A percentile compares a stretch with the other conserved stretches of the same genome.
Conservation (phyloP, 2,797 vertebrate species). For the Anniella stebbinsi region DNA sequence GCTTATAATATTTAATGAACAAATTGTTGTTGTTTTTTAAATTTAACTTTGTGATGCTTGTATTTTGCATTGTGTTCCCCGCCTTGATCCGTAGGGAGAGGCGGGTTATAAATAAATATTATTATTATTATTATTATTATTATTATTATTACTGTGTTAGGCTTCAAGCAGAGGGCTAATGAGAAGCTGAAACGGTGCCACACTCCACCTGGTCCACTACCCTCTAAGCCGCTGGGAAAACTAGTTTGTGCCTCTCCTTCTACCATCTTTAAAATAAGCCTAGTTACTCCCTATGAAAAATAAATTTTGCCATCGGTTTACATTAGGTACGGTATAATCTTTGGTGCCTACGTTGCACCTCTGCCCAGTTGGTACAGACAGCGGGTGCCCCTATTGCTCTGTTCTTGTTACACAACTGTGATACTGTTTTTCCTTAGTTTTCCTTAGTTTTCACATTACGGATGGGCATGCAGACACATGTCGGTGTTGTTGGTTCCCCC, state of each 20-base stretch:
- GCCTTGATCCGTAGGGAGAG: too few species aligned
- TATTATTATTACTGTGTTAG: background rate
- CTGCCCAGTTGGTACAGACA: background rate
- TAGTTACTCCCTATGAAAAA: background rate
- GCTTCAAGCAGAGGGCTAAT: background rate
- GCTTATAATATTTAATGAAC: background rate
- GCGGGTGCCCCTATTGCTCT: background rate
- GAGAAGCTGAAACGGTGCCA: background rate
- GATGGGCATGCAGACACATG: background rate
- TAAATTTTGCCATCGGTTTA: background rate
- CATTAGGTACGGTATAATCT: background rate
- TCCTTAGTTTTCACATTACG: background rate
- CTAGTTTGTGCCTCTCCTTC: background rate
- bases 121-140: too few species aligned
- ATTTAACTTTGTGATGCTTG: too few species aligned
- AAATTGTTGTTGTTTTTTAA: too few species aligned
- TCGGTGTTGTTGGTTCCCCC: too few species aligned
- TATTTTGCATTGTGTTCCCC: too few species aligned
- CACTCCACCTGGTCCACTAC: too few species aligned
- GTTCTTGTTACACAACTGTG: background rate
- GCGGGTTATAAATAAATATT: too few species aligned
- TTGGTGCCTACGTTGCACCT: background rate
- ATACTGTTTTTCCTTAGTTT: too few species aligned
- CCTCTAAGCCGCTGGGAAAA: background rate
- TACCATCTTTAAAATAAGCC: background rate